Conservation (phyloP, 2,113 vertebrate genomes). For the Glaucomys volans region DNA sequence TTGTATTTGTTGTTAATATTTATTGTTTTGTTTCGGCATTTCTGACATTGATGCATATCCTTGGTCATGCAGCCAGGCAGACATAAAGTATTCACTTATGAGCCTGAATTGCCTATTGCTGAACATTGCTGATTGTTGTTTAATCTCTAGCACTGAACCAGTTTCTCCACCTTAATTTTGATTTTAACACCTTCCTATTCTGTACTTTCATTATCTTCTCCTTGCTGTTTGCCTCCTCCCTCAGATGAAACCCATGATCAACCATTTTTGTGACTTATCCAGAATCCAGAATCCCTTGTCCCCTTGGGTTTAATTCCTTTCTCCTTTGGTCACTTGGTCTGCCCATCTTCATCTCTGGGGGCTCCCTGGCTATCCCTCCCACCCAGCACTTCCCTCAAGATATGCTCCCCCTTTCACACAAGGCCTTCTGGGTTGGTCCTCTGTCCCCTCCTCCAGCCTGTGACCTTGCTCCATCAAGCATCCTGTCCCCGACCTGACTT, state of each 20-base stretch:
- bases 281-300: not conserved
- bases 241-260: not conserved
- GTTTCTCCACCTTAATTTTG: conserved; percentile 22
- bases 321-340: too few relatives aligned
- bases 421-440: not conserved
- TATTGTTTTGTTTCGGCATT: not conserved
- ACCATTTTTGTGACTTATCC: not conserved
- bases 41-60: not conserved
- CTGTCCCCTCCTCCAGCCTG: not conserved
- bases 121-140: not conserved
- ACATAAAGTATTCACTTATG: too few relatives aligned
- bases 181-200: not conserved
- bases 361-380: rapidly evolving
- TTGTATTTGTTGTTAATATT: too few relatives aligned
- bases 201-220: not conserved
- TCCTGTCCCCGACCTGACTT: not conserved
- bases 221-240: not conserved
- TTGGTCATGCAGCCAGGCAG: not conserved
- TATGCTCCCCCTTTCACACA: not conserved
- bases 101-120: not conserved
- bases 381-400: rapidly evolving
- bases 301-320: not conserved
- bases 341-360: not conserved
- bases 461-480: not conserved
- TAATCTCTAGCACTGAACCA: not conserved